Evolutionary conservation across 2,888 invertebrate genomes (phyloP).

Genomic region (Luffia ferchaultella): DNA sequence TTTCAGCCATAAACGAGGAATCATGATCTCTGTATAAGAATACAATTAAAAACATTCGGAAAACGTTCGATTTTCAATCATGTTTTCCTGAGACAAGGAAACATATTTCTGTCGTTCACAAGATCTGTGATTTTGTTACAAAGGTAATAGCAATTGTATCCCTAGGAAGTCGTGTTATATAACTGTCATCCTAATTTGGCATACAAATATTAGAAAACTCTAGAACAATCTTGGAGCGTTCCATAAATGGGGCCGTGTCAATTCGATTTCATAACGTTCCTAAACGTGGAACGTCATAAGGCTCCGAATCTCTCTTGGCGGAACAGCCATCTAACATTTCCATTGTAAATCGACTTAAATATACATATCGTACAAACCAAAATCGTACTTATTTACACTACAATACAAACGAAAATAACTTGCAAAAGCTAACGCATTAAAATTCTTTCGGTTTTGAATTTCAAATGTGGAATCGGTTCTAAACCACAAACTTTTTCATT

Average conservation of each 20-base stretch:
- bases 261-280: constrained; percentile 51
- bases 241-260: constrained; percentile 42
- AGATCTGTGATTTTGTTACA: too few relatives aligned
- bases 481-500: constrained; percentile 6
- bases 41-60: too few relatives aligned
- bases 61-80: too few relatives aligned
- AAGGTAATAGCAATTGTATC: too few relatives aligned
- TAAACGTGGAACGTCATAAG: constrained; percentile 52
- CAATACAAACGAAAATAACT: background rate
- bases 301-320: constrained; percentile 55
- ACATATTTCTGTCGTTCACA: too few relatives aligned
- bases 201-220: background rate
- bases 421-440: background rate
- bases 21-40: too few relatives aligned
- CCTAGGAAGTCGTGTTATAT: too few relatives aligned
- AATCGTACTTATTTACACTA: background rate
- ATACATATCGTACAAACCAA: background rate
- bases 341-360: constrained; percentile 22
- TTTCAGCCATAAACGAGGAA: too few relatives aligned
- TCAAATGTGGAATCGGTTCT: constrained; percentile 21
- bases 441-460: background rate
- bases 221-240: background rate
- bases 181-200: background rate
- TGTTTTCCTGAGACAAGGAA: too few relatives aligned
- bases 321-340: constrained; percentile 23